These are phyloP conservation scores for Aphelinus atriplicis DNA, from an alignment of 1,140 invertebrate species.

Conservation along the genomic window DNA sequence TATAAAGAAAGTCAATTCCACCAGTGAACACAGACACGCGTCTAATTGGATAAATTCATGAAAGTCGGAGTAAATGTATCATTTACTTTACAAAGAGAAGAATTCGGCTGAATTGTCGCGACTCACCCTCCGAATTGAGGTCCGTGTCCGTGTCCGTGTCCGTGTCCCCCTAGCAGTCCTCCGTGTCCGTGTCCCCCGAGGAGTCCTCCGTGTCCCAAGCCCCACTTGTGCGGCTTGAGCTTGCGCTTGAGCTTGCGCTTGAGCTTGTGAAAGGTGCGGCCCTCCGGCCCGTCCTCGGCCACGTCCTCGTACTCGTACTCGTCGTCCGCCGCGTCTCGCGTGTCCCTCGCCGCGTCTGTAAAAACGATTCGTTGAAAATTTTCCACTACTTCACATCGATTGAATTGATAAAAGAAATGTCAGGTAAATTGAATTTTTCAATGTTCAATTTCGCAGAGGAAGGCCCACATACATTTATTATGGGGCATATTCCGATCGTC, in stretches of 20 bases:
- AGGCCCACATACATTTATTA: too few species aligned
- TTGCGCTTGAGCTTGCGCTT: constrained; percentile 38
- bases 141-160: constrained; percentile 19
- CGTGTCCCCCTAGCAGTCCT: constrained; percentile 9
- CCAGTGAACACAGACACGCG: too few species aligned
- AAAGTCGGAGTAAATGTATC: too few species aligned
- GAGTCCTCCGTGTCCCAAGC: background rate
- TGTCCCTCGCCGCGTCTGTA: background rate
- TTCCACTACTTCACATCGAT: background rate
- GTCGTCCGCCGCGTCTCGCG: background rate
- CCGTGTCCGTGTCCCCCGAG: background rate
- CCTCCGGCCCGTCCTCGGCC: constrained; percentile 32
- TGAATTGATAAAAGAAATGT: too few species aligned
- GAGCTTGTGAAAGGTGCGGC: constrained; percentile 20
- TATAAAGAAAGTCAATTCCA: constrained; percentile 22
- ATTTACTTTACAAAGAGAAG: too few species aligned
- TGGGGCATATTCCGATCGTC: too few species aligned
- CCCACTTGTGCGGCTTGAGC: constrained; percentile 32
- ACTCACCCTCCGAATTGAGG: too few species aligned
- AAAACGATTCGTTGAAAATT: background rate
- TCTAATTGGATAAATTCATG: too few species aligned
- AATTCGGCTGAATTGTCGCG: too few species aligned
- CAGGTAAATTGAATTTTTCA: too few species aligned
- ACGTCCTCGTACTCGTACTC: constrained; percentile 17
- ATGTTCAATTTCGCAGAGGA: too few species aligned